Conservation (phyloP, 2,888 invertebrate species). For the Ypsolopha scabrella region DNA sequence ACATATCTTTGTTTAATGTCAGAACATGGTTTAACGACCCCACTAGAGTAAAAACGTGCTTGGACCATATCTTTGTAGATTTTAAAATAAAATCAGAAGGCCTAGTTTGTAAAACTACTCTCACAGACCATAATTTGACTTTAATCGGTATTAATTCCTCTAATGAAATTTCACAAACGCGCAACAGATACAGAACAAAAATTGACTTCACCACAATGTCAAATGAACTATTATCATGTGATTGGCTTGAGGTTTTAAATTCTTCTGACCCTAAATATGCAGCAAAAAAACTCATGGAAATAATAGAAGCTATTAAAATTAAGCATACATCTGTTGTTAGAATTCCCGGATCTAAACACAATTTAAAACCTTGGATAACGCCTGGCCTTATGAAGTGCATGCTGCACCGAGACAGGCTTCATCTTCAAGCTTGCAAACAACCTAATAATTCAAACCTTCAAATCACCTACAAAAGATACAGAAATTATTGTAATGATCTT, state of each 20-base stretch:
- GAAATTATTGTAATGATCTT: conserved; percentile 1
- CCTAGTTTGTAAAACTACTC: background rate
- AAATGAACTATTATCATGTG: background rate
- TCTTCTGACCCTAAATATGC: background rate
- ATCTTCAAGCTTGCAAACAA: background rate
- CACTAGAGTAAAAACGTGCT: background rate
- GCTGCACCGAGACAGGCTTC: too few species aligned
- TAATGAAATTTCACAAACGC: background rate
- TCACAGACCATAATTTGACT: background rate
- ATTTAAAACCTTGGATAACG: background rate
- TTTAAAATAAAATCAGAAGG: background rate
- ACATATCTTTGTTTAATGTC: background rate
- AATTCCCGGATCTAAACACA: background rate
- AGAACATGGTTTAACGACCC: background rate
- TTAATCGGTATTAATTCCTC: background rate
- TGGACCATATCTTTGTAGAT: background rate
- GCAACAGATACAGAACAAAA: background rate
- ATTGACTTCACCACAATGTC: background rate
- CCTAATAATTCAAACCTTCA: too few species aligned
- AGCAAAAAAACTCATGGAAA: background rate
- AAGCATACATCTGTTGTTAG: background rate
- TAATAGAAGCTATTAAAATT: background rate
- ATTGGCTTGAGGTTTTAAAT: background rate
- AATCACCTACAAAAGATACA: conserved; percentile 1
- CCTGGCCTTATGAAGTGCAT: background rate